Evolutionary conservation across 1,140 invertebrate species (phyloP).

Genomic region (Drosophila kohkoa): DNA sequence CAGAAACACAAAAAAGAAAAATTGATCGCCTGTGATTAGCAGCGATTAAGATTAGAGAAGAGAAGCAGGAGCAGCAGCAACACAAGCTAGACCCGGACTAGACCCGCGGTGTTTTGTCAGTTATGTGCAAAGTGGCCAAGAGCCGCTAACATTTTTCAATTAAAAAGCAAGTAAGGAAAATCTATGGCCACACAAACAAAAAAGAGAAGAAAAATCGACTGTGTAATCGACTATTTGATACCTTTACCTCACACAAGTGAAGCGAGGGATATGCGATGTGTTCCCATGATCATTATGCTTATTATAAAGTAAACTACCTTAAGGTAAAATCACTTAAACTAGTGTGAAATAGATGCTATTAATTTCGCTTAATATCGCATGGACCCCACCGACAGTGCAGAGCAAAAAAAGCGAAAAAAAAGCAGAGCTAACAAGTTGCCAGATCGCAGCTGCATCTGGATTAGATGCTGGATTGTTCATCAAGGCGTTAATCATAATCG

Average conservation of each 20-base stretch:
- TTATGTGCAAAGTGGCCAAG: conserved; percentile 79
- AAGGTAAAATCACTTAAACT: neutral
- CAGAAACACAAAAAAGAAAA: conserved; percentile 42
- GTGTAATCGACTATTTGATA: conserved; percentile 47
- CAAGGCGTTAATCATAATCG: conserved; percentile 71
- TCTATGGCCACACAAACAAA: conserved; percentile 6
- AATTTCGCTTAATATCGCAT: conserved; percentile 5
- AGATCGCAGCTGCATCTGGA: conserved; percentile 70
- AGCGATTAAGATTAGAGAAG: conserved; percentile 77
- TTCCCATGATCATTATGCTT: conserved; percentile 4
- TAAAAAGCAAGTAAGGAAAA: conserved; percentile 62
- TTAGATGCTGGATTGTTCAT: conserved; percentile 61
- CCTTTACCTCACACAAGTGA: conserved; percentile 18
- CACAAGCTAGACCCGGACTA: conserved; percentile 47
- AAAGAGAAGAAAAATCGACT: neutral
- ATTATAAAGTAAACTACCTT: conserved; percentile 5
- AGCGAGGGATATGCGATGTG: neutral
- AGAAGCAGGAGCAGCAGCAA: conserved; percentile 32
- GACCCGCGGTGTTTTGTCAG: conserved; percentile 81
- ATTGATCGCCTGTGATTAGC: conserved; percentile 80
- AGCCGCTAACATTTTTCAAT: conserved; percentile 82
- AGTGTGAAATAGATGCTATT: neutral
- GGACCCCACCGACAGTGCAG: conserved; percentile 25
- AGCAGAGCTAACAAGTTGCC: conserved; percentile 49
- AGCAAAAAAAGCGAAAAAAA: conserved; percentile 7